A percentile compares a stretch with the other conserved stretches of the same genome.
These are phyloP conservation scores for Gasterosteus nipponicus DNA, from an alignment of 2,113 vertebrate species.

Conservation along the genomic window DNA sequence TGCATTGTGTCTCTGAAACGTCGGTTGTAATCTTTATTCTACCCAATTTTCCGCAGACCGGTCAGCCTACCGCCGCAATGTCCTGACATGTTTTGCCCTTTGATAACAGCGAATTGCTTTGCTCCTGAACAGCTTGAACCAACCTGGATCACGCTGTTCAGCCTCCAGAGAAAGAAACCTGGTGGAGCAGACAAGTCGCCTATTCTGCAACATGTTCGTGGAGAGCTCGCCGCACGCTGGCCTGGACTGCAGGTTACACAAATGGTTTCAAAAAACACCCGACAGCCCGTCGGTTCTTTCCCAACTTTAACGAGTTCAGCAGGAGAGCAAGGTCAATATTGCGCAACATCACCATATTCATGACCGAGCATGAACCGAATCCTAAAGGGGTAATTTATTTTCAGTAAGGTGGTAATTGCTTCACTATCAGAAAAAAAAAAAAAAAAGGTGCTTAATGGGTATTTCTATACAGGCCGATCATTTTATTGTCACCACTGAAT, in stretches of 20 bases:
- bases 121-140: constrained; percentile 5
- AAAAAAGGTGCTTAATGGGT: constrained; percentile 48
- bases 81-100: constrained; percentile 19
- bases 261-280: constrained; percentile 17
- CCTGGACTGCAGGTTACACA: constrained; percentile 13
- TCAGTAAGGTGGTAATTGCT: constrained; percentile 46
- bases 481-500: constrained; percentile 47
- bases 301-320: neutral
- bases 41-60: neutral
- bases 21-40: neutral
- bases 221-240: neutral
- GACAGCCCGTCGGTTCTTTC: constrained; percentile 5
- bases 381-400: constrained; percentile 54
- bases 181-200: constrained; percentile 7
- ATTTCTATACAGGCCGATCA: constrained; percentile 26
- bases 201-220: neutral
- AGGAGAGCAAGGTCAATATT: constrained; percentile 52
- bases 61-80: neutral
- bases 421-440: constrained; percentile 49
- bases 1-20: no score
- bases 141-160: neutral
- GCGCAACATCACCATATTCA: constrained; percentile 50
- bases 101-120: constrained; percentile 9
- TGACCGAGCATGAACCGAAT: constrained; percentile 35
- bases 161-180: neutral